Evolutionary conservation across 2,797 vertebrate genomes (phyloP).

Genomic region (Oreonectes daqikongensis): DNA sequence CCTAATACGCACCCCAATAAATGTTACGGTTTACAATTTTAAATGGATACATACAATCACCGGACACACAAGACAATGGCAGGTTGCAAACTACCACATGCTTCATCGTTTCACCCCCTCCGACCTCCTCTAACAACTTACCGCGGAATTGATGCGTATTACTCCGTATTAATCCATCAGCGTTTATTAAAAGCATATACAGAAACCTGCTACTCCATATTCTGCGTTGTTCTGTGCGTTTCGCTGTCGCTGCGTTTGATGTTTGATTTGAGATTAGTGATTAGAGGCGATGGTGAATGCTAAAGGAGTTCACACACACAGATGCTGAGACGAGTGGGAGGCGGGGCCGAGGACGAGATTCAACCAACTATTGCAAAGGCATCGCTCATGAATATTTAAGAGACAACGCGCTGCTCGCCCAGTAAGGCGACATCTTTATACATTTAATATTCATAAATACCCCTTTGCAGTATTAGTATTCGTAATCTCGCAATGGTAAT

Average conservation of each 20-base stretch:
- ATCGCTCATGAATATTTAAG: conserved; percentile 34
- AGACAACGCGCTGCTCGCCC: background rate
- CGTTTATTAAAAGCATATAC: conserved; percentile 33
- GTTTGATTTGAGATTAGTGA: conserved; percentile 62
- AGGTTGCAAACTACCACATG: conserved; percentile 46
- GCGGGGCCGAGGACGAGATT: conserved; percentile 66
- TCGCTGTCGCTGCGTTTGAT: conserved; percentile 46
- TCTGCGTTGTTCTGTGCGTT: conserved; percentile 40
- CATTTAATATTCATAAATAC: conserved; percentile 7
- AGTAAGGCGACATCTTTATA: background rate
- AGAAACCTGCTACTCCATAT: conserved; percentile 59
- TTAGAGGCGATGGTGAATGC: conserved; percentile 61
- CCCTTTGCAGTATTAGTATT: background rate
- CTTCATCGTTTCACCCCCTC: conserved; percentile 44
- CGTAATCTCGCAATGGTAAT: background rate
- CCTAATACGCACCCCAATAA: background rate
- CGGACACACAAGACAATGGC: conserved; percentile 76
- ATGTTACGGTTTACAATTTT: background rate
- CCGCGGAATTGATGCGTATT: conserved; percentile 64
- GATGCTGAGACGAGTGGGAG: conserved; percentile 65
- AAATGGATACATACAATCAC: conserved; percentile 37
- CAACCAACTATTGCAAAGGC: conserved; percentile 2
- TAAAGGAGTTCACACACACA: conserved; percentile 46
- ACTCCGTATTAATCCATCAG: conserved; percentile 70
- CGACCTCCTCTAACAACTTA: conserved; percentile 65